Evolutionary conservation across 2,888 invertebrate genomes (phyloP).

Genomic region (Agriopis marginaria): DNA sequence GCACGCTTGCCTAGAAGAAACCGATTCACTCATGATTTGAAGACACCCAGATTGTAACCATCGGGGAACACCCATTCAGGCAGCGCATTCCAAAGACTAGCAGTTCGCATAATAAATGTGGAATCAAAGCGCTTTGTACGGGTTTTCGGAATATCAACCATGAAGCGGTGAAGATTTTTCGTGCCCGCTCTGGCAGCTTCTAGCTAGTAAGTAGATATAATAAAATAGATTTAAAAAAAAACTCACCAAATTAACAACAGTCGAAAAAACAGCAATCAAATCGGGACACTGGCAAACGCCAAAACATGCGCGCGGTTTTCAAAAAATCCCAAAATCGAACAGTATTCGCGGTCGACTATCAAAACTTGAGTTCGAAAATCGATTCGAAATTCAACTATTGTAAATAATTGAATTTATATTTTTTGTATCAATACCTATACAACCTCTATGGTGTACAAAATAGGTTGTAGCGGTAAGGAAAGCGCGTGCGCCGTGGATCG

Average conservation of each 20-base stretch:
- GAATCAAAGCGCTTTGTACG: no score
- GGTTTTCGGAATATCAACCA: no score
- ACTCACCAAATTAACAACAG: conserved; percentile 58
- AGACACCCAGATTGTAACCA: no score
- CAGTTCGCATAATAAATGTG: no score
- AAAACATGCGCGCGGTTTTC: conserved; percentile 60
- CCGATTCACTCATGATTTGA: no score
- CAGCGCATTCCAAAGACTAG: no score
- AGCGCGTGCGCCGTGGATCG: conserved; percentile 75
- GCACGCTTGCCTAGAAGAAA: no score
- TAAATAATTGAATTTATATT: conserved; percentile 14
- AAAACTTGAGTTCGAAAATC: conserved; percentile 58
- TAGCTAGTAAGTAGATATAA: neutral
- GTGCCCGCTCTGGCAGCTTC: no score
- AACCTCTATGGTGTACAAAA: conserved; percentile 74
- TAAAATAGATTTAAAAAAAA: conserved; percentile 29
- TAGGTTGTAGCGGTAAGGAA: conserved; percentile 69
- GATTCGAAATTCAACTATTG: conserved; percentile 36
- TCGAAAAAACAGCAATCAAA: conserved; percentile 51
- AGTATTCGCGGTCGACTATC: conserved; percentile 55
- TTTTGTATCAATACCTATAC: conserved; percentile 56
- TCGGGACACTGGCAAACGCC: conserved; percentile 53
- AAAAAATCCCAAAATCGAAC: conserved; percentile 36
- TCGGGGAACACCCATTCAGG: no score
- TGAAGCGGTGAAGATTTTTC: no score